phyloP scores from a whole-genome alignment of 2,113 vertebrate genomes.

The Pithys albifrons region DNA sequence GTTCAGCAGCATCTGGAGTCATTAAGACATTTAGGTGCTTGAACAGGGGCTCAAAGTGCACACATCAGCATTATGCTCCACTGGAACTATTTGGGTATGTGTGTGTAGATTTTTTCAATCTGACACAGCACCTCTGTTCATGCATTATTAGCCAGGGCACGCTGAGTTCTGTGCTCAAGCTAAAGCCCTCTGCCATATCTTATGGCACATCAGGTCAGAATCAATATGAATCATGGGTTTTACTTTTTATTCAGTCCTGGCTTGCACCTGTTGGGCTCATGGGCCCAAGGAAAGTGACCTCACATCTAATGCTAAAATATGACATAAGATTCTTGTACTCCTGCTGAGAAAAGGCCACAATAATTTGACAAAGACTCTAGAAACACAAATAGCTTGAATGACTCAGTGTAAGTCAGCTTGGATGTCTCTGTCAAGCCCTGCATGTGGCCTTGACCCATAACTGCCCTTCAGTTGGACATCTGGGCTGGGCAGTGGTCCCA shows the following conservation, averaged over 20 bases:
- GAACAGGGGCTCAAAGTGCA: neutral
- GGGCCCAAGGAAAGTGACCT: neutral
- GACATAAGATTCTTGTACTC: neutral
- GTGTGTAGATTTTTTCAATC: neutral
- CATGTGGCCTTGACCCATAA: neutral
- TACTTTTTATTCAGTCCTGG: neutral
- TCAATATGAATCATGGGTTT: neutral
- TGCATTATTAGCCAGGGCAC: neutral
- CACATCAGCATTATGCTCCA: neutral
- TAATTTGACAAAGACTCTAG: neutral
- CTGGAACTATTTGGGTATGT: neutral
- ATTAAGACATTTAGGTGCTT: neutral
- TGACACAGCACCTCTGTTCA: accelerated
- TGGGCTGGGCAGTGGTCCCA: neutral
- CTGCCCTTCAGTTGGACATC: neutral
- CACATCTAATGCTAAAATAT: neutral
- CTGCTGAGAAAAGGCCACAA: neutral
- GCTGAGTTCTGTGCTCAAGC: neutral
- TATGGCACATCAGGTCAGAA: accelerated
- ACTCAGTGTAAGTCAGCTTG: neutral
- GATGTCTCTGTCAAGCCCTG: neutral
- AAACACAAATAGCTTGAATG: neutral
- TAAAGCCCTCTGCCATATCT: neutral
- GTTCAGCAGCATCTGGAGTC: neutral
- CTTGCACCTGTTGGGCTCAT: neutral